These are phyloP conservation scores for Genyomyrus donnyi DNA, from an alignment of 2,113 vertebrate genomes.

Conservation along the genomic window DNA sequence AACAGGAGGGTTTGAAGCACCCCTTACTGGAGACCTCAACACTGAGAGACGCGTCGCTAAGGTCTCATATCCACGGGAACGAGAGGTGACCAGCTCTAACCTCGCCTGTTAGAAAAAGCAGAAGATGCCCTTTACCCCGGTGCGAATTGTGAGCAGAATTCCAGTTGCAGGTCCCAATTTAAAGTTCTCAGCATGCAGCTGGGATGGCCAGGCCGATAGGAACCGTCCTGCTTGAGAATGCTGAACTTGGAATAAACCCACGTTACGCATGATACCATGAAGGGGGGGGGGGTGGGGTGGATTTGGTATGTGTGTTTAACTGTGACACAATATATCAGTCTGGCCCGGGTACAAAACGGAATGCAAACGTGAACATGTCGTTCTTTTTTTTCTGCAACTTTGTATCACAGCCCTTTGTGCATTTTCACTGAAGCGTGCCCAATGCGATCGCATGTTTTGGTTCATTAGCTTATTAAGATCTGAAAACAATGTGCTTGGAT, in stretches of 20 bases:
- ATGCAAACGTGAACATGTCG: background rate
- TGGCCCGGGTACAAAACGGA: background rate
- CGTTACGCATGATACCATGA: background rate
- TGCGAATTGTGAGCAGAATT: background rate
- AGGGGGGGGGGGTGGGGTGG: background rate
- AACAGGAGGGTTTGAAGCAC: background rate
- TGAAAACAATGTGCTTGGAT: background rate
- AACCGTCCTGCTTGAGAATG: background rate
- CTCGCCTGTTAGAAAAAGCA: background rate
- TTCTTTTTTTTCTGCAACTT: background rate
- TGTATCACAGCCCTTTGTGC: background rate
- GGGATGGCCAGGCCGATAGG: background rate
- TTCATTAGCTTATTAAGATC: background rate
- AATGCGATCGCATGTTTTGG: background rate
- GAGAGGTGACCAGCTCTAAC: background rate
- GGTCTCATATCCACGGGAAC: background rate
- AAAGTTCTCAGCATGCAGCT: background rate
- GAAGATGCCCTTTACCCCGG: background rate
- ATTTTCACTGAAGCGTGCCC: background rate
- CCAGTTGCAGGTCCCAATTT: background rate
- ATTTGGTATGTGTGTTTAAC: background rate
- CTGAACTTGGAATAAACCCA: background rate
- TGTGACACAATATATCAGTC: background rate
- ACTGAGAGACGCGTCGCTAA: background rate
- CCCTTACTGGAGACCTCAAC: background rate